Evolutionary conservation across 1,140 invertebrate genomes (phyloP).

Genomic region (Cryptotermes secundus): DNA sequence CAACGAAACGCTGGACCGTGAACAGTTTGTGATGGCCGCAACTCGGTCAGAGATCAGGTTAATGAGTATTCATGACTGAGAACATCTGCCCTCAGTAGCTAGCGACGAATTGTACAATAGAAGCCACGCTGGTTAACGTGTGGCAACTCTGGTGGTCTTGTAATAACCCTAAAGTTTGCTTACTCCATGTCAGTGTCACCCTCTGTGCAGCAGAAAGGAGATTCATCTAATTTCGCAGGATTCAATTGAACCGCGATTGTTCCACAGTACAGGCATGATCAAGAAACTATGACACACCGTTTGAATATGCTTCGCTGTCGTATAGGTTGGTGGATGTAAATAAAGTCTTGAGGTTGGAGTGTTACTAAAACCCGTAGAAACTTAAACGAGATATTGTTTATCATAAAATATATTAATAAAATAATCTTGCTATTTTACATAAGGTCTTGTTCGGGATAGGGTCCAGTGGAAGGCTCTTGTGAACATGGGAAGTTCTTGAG

Average conservation of each 20-base stretch:
- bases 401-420: too few species aligned
- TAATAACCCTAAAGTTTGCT: background rate
- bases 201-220: background rate
- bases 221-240: background rate
- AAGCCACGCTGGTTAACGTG: background rate
- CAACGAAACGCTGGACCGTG: background rate
- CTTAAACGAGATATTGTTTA: too few species aligned
- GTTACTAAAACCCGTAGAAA: too few species aligned
- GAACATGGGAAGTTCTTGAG: too few species aligned
- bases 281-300: background rate
- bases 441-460: too few species aligned
- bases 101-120: background rate
- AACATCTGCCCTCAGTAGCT: background rate
- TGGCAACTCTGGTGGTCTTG: slow-evolving; percentile 7
- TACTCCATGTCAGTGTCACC: background rate
- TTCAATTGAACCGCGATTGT: background rate
- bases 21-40: background rate
- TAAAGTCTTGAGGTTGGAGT: too few species aligned
- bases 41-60: background rate
- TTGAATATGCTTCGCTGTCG: too few species aligned
- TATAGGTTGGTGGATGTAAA: too few species aligned
- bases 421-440: too few species aligned
- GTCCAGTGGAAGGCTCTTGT: too few species aligned
- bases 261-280: background rate
- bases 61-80: background rate